Evolutionary conservation across 2,888 invertebrate species (phyloP).

Genomic region (Falcaria lacertinaria): DNA sequence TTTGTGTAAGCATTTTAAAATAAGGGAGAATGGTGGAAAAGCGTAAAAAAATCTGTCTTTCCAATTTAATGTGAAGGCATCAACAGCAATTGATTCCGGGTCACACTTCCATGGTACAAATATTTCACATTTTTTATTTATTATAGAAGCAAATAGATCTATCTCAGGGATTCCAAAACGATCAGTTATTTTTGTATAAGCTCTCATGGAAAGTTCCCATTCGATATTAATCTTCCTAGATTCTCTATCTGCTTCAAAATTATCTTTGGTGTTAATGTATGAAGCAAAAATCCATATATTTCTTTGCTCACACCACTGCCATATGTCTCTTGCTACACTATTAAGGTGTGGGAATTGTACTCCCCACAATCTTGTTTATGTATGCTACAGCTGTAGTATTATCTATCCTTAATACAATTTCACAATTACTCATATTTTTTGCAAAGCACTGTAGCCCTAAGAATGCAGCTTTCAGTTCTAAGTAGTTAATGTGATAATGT

Average conservation of each 20-base stretch:
- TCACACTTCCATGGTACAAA: not conserved
- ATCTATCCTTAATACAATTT: conserved; percentile 1
- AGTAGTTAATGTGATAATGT: not conserved
- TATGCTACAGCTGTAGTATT: conserved; percentile 5
- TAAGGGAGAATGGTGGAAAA: not conserved
- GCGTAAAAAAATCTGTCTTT: not conserved
- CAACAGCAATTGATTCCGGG: not conserved
- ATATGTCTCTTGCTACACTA: no score
- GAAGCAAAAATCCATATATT: conserved; percentile 1
- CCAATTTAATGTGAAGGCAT: not conserved
- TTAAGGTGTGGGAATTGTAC: not conserved
- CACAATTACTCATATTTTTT: not conserved
- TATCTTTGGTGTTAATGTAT: no score
- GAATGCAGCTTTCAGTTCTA: not conserved
- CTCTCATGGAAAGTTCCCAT: not conserved
- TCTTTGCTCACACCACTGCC: conserved; percentile 5
- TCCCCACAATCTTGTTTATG: conserved; percentile 3
- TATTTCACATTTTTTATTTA: conserved; percentile 4
- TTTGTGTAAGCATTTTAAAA: no score
- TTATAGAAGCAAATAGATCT: conserved; percentile 3
- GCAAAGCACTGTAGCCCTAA: not conserved
- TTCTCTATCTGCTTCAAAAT: not conserved
- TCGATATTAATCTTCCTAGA: not conserved
- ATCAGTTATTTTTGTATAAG: not conserved
- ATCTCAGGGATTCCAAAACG: conserved; percentile 1